phyloP scores from a whole-genome alignment of 64 coral and sea anemone genomes.

The Astreopora myriophthalma region DNA sequence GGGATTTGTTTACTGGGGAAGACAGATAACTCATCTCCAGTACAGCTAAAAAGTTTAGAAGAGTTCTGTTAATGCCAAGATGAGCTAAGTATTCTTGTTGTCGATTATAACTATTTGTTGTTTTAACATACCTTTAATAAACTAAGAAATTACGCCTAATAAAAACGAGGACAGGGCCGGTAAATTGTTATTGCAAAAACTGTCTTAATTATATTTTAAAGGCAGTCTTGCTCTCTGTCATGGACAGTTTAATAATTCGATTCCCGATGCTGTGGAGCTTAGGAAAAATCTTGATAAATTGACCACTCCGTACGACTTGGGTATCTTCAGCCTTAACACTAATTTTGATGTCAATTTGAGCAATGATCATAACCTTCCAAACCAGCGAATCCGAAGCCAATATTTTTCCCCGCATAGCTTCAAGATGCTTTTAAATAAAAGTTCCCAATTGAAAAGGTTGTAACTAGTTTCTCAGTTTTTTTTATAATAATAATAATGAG shows the following conservation, averaged over 20 bases:
- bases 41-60: too few relatives aligned
- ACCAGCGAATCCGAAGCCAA: too few relatives aligned
- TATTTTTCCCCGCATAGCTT: too few relatives aligned
- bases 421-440: too few relatives aligned
- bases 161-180: conserved; percentile 8
- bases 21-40: conserved; percentile 1
- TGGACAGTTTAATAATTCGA: conserved; percentile 49
- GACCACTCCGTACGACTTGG: conserved; percentile 28
- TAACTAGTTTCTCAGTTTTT: not conserved
- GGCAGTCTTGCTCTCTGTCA: not conserved
- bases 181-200: conserved; percentile 13
- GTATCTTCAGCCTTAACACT: not conserved
- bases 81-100: too few relatives aligned
- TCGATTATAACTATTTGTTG: too few relatives aligned
- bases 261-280: not conserved
- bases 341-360: not conserved
- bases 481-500: not conserved
- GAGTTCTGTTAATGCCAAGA: too few relatives aligned
- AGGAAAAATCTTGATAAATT: conserved; percentile 37
- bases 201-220: conserved; percentile 32
- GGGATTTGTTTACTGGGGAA: conserved; percentile 12
- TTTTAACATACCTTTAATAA: too few relatives aligned
- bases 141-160: too few relatives aligned
- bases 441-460: not conserved
- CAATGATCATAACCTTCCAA: not conserved